Evolutionary conservation across 1,140 invertebrate species (phyloP).

Genomic region (Ctenoplectra terminalis): DNA sequence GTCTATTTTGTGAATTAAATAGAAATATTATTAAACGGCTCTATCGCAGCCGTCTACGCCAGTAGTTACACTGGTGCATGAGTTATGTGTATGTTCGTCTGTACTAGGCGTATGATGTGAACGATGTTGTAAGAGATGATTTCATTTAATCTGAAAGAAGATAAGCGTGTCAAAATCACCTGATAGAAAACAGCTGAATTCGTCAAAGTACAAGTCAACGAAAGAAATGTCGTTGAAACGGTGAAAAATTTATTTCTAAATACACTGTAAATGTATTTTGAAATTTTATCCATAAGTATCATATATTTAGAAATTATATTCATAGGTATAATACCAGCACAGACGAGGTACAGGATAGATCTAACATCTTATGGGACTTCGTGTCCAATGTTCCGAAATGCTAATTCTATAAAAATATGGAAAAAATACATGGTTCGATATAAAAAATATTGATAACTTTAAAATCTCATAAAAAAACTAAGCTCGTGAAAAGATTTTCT

Average conservation of each 20-base stretch:
- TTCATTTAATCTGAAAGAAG: constrained; percentile 54
- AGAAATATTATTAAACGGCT: constrained; percentile 33
- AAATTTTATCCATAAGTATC: neutral
- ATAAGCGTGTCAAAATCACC: constrained; percentile 64
- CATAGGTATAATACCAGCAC: too few species aligned
- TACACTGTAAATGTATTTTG: neutral
- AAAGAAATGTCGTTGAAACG: neutral
- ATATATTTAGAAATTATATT: neutral
- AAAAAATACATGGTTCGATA: too few species aligned
- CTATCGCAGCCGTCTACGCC: constrained; percentile 4
- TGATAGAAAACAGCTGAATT: constrained; percentile 60
- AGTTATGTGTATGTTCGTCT: neutral
- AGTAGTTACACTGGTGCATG: constrained; percentile 6
- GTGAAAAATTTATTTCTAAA: neutral
- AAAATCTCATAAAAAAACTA: too few species aligned
- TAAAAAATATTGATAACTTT: too few species aligned
- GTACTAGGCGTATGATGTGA: neutral
- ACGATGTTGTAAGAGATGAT: constrained; percentile 55
- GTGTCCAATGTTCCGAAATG: too few species aligned
- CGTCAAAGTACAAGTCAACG: neutral
- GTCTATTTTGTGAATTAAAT: constrained; percentile 30
- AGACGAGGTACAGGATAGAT: too few species aligned
- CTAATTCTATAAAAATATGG: too few species aligned
- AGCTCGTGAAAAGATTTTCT: too few species aligned
- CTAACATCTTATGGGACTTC: too few species aligned